Evolutionary conservation across 1,140 invertebrate genomes (phyloP).

Genomic region (Reticulitermes speratus): DNA sequence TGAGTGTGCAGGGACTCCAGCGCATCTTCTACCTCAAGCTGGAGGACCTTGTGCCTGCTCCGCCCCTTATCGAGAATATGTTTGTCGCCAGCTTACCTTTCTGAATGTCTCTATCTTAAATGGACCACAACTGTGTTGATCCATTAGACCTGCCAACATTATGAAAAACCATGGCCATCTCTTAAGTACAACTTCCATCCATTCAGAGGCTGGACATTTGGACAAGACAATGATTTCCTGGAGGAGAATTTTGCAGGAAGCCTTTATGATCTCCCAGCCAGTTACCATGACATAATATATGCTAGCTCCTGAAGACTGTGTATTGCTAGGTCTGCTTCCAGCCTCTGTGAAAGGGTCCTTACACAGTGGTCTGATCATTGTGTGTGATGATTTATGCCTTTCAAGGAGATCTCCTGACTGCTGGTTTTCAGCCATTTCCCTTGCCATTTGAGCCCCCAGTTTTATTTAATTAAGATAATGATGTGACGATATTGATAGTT

Average conservation of each 20-base stretch:
- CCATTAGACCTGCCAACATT: neutral
- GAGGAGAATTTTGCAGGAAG: neutral
- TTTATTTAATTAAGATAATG: too few relatives aligned
- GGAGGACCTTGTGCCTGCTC: slow-evolving; percentile 87
- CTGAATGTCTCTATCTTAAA: slow-evolving; percentile 50
- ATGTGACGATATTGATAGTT: neutral
- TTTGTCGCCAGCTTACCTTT: slow-evolving; percentile 92
- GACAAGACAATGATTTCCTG: neutral
- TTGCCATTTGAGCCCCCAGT: too few relatives aligned
- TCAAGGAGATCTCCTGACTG: neutral
- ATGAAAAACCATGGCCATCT: neutral
- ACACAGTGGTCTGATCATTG: neutral
- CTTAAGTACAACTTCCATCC: neutral
- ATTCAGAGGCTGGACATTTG: neutral
- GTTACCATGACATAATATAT: neutral
- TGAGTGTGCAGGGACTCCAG: slow-evolving; percentile 90
- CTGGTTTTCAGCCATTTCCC: neutral
- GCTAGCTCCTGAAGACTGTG: too few relatives aligned
- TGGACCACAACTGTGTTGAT: too few relatives aligned
- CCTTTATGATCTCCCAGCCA: neutral
- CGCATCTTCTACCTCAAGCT: slow-evolving; percentile 92
- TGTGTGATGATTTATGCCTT: neutral
- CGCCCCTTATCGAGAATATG: slow-evolving; percentile 91
- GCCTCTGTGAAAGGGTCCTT: neutral
- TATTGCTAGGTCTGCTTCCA: neutral